Percentiles rank a stretch among this genome's conserved stretches.
Evolutionary conservation across 2,797 vertebrate species (phyloP).

Genomic region (Agapornis canus): DNA sequence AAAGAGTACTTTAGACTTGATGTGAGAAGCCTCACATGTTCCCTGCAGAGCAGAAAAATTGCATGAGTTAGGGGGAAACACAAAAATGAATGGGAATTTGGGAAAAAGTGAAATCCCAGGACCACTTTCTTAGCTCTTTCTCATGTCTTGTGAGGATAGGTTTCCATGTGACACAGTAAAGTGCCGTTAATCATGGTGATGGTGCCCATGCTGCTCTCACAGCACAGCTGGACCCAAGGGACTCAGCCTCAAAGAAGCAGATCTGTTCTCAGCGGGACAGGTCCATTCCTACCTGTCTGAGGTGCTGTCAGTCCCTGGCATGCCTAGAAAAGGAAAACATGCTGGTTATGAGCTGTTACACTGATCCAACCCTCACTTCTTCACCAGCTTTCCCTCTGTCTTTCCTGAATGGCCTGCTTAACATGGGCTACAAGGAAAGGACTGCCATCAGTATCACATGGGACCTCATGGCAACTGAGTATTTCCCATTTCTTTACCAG

Average conservation of each 20-base stretch:
- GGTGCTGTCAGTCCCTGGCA: accelerated
- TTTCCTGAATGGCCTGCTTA: background rate
- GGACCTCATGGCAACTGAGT: background rate
- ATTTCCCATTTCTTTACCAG: background rate
- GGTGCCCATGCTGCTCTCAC: accelerated
- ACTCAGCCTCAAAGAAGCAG: background rate
- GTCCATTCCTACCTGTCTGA: background rate
- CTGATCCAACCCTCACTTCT: background rate
- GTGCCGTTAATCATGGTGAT: accelerated
- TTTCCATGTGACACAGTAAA: background rate
- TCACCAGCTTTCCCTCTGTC: background rate
- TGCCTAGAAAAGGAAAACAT: background rate
- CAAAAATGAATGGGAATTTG: background rate
- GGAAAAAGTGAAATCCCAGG: background rate
- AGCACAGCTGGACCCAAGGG: too few species aligned
- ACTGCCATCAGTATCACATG: background rate
- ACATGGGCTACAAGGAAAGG: background rate
- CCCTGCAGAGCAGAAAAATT: background rate
- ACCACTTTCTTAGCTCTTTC: background rate
- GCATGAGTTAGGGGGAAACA: background rate
- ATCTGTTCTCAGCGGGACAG: accelerated
- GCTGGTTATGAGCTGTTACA: background rate
- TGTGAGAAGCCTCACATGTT: background rate
- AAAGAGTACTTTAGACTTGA: slow-evolving; percentile 1
- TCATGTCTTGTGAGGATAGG: background rate